A percentile compares a stretch with the other conserved stretches of the same genome.
Conservation (phyloP, 2,797 vertebrate species). For the Pagetopsis macropterus region DNA sequence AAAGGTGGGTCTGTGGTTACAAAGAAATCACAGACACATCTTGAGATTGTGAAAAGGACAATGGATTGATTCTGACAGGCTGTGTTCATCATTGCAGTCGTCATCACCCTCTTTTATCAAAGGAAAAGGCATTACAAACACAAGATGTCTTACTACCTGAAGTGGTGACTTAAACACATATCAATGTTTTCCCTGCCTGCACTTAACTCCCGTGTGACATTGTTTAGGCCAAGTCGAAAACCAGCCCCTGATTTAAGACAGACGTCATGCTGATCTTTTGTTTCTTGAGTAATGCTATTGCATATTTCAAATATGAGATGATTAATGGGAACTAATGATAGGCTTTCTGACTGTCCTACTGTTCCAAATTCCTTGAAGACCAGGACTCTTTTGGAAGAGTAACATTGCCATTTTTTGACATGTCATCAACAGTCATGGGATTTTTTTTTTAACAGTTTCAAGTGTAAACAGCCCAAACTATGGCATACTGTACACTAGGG, state of each 20-base stretch:
- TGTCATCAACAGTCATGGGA: not conserved
- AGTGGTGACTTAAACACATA: constrained; percentile 12
- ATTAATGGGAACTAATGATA: not conserved
- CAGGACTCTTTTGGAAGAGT: not conserved
- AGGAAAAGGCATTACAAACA: constrained; percentile 16
- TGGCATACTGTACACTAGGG: not conserved
- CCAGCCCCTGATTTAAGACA: constrained; percentile 16
- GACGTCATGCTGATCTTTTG: not conserved
- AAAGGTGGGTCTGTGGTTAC: not conserved
- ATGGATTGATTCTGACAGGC: not conserved
- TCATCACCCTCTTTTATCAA: not conserved
- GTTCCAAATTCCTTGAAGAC: not conserved
- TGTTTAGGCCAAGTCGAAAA: constrained; percentile 1
- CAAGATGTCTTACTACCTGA: constrained; percentile 8
- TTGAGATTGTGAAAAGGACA: constrained; percentile 1
- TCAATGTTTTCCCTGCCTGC: constrained; percentile 9
- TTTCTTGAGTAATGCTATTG: not conserved
- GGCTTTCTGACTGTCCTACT: not conserved
- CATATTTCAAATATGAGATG: not conserved
- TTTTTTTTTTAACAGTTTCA: not conserved
- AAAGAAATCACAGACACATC: not conserved
- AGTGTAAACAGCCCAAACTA: not conserved
- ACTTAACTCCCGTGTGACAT: constrained; percentile 15
- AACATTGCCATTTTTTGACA: not conserved
- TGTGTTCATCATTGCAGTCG: not conserved